Evolutionary conservation across 2,797 vertebrate genomes (phyloP), one percentile per base, ranked within the genome.

Genomic region (Gallinago solitaria): DNA sequence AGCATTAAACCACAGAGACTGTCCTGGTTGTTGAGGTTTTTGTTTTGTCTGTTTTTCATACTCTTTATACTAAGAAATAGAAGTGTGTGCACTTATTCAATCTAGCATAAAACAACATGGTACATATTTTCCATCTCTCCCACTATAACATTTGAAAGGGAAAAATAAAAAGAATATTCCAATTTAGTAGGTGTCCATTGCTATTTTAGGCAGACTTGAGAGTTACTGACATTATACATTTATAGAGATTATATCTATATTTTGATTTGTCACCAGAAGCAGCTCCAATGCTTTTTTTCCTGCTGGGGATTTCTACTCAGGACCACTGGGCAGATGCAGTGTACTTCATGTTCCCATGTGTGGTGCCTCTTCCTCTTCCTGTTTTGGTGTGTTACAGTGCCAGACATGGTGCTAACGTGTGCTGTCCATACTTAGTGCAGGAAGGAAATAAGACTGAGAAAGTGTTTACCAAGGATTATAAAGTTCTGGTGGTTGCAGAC

Each of bases 401-500:
- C 19, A 56, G 41, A 28, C 11, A 7, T 5, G 8, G 18, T 30
- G 3, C 9, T 82, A 20, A 35, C 1, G 0, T 51, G 9, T 71
- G 24, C 16, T 64, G 5, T 79, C 9, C 10, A 4, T 79, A 41
- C 37, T 61, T 35, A 28, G 25, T 27, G 9, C 41, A 60, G 63
- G 35, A 87, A 16, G 32, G 3, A 87, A 85, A 50, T 65, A 56
- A 85, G 27, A 9, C 17, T 13, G 5, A 76, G 41, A 73, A 68
- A 30, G 68, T 15, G 5, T 7, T 79, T 79, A 21, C 19, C 12
- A 73, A 9, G 23, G 8, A 4, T 64, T 73, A 23, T 24, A 51
- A 71, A 54, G 13, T 68, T 64, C 28, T 68, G 16, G 30, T 81
- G 28, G 59, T 9, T 6, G 5, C 24, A 73, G 5, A 48, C 18